A percentile compares a stretch with the other conserved stretches of the same genome.
Conservation (phyloP, 1,140 invertebrate species). For the Nephila pilipes region DNA sequence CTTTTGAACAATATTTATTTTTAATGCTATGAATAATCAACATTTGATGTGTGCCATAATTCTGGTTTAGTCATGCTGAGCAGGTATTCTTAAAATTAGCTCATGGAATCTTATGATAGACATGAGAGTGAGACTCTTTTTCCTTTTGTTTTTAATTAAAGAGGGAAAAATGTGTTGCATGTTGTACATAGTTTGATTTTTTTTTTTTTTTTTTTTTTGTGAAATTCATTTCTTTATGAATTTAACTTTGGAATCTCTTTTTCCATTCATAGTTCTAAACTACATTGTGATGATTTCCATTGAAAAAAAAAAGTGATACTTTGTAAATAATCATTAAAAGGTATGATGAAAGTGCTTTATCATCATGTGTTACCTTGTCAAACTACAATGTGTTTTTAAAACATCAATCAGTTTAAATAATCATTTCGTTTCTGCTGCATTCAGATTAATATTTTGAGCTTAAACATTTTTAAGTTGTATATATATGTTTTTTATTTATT, state of each 20-base stretch:
- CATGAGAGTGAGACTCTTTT: not conserved
- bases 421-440: slow-evolving; percentile 67
- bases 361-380: not conserved
- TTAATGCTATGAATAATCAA: not conserved
- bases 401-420: not conserved
- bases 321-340: slow-evolving; percentile 65
- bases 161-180: not conserved
- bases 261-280: slow-evolving; percentile 20
- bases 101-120: not conserved
- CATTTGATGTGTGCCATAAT: slow-evolving; percentile 29
- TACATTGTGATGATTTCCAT: slow-evolving; percentile 55
- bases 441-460: slow-evolving; percentile 62
- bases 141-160: not conserved
- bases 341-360: slow-evolving; percentile 62
- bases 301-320: slow-evolving; percentile 70
- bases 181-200: slow-evolving; percentile 12
- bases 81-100: slow-evolving; percentile 11
- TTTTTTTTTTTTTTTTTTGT: not conserved
- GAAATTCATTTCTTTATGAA: not conserved
- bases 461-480: slow-evolving; percentile 26
- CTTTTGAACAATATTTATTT: slow-evolving; percentile 17
- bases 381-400: slow-evolving; percentile 5
- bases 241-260: slow-evolving; percentile 9
- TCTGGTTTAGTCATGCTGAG: slow-evolving; percentile 9
- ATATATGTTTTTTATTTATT: slow-evolving; percentile 6